Conservation (phyloP, 2,113 vertebrate genomes). For the Suncus etruscus region DNA sequence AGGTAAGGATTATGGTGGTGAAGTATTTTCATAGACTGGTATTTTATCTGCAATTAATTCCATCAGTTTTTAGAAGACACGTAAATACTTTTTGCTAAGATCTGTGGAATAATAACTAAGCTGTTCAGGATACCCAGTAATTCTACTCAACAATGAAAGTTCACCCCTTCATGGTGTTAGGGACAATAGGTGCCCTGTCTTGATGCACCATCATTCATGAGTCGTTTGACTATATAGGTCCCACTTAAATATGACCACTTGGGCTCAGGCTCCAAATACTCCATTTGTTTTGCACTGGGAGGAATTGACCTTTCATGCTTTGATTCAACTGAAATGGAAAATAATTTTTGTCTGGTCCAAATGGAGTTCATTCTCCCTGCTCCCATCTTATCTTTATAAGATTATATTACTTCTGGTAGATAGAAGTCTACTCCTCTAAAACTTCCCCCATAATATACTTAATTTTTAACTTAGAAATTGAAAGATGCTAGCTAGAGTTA, state of each 20-base stretch:
- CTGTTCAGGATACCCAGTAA: not conserved
- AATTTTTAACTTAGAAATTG: not conserved
- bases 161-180: not conserved
- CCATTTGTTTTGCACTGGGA: not conserved
- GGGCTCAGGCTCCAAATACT: not conserved
- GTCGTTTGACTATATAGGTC: not conserved
- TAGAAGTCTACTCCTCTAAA: not conserved
- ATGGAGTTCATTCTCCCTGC: not conserved
- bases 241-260: no score
- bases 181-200: not conserved
- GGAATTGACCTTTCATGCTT: not conserved
- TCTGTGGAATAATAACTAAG: not conserved
- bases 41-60: not conserved
- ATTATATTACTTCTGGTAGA: not conserved
- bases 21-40: not conserved
- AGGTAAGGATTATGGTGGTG: slow-evolving; percentile 40
- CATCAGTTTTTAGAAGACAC: slow-evolving; percentile 24
- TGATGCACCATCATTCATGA: not conserved
- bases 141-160: not conserved
- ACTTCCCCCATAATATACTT: not conserved
- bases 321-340: not conserved
- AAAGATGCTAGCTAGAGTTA: not conserved
- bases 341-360: not conserved
- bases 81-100: slow-evolving; percentile 16
- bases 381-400: not conserved